A percentile compares a stretch with the other conserved stretches of the same genome.
Evolutionary conservation across 2,888 invertebrate genomes (phyloP).

Genomic region (Eilema depressum): DNA sequence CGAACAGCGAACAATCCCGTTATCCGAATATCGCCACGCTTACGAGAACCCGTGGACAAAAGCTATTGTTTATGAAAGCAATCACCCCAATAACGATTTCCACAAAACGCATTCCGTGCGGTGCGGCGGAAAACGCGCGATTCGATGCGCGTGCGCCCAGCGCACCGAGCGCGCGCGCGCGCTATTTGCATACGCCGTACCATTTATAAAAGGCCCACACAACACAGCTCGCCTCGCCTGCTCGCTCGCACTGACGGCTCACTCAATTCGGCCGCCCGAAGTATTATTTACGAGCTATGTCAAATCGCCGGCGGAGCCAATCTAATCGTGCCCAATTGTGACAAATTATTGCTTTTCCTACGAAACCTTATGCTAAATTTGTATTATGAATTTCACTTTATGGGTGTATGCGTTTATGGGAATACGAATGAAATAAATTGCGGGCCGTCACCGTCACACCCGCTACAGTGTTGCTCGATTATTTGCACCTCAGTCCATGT

Average conservation of each 20-base stretch:
- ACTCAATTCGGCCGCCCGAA: slow-evolving; percentile 72
- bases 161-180: slow-evolving; percentile 69
- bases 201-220: slow-evolving; percentile 59
- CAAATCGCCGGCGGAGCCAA: slow-evolving; percentile 84
- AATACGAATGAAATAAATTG: slow-evolving; percentile 68
- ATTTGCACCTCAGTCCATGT: slow-evolving; percentile 77
- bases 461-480: slow-evolving; percentile 80
- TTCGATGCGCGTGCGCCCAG: slow-evolving; percentile 84
- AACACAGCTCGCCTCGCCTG: slow-evolving; percentile 41
- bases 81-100: slow-evolving; percentile 87
- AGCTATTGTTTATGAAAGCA: slow-evolving; percentile 86
- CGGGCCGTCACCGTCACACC: slow-evolving; percentile 45
- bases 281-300: slow-evolving; percentile 84
- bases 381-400: slow-evolving; percentile 79
- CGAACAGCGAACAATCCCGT: slow-evolving; percentile 69
- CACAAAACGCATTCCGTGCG: slow-evolving; percentile 78
- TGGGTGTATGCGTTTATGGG: slow-evolving; percentile 67
- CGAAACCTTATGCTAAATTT: slow-evolving; percentile 82
- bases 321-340: slow-evolving; percentile 86
- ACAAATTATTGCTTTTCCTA: slow-evolving; percentile 86
- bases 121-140: slow-evolving; percentile 82
- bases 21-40: slow-evolving; percentile 75
- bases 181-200: slow-evolving; percentile 76
- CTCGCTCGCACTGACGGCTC: slow-evolving; percentile 59
- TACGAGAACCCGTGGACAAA: slow-evolving; percentile 80